phyloP scores from a whole-genome alignment of 2,888 invertebrate species.

The Tachina grossa region DNA sequence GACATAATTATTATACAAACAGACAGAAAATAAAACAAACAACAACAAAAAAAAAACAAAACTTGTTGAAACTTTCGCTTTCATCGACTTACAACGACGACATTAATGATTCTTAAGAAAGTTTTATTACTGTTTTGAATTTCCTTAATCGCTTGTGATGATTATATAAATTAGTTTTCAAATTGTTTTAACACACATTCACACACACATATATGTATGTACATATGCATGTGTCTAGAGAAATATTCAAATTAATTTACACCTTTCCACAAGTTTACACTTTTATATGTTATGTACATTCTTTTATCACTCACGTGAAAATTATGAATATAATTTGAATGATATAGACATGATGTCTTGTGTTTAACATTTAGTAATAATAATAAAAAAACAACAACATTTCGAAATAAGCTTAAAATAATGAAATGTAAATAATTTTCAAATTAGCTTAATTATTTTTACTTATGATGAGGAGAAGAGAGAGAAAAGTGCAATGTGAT shows the following conservation, averaged over 20 bases:
- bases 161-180: slow-evolving; percentile 57
- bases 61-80: slow-evolving; percentile 61
- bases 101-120: slow-evolving; percentile 49
- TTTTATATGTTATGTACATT: slow-evolving; percentile 18
- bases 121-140: slow-evolving; percentile 23
- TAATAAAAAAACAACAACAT: background rate
- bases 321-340: background rate
- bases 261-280: slow-evolving; percentile 39
- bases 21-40: background rate
- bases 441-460: too few species aligned
- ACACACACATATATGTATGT: too few species aligned
- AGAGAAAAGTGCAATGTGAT: background rate
- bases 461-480: too few species aligned
- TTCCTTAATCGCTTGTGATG: slow-evolving; percentile 2
- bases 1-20: too few species aligned
- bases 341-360: background rate
- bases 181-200: background rate
- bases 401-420: too few species aligned
- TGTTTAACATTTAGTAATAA: background rate
- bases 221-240: background rate
- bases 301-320: slow-evolving; percentile 31
- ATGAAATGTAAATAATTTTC: too few species aligned
- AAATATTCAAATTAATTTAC: slow-evolving; percentile 42
- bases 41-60: background rate
- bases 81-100: slow-evolving; percentile 10